These are phyloP conservation scores for Lepus oiostolus DNA, from an alignment of 2,797 vertebrate species.

Conservation along the genomic window DNA sequence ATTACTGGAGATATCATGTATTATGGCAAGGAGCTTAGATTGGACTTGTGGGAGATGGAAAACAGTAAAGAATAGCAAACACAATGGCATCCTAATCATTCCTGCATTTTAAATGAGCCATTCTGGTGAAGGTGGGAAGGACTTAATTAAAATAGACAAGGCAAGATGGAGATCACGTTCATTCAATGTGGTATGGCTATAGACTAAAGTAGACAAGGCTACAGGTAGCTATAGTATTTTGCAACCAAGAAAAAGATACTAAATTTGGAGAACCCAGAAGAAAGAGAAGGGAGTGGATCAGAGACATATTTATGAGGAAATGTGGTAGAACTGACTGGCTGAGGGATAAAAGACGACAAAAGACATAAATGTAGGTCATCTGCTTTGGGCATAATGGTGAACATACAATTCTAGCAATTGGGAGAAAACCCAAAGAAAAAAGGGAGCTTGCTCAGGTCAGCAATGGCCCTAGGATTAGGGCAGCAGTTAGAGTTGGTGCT, in stretches of 20 bases:
- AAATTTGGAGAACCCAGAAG: conserved; percentile 58
- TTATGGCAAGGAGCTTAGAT: not conserved
- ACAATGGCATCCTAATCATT: not conserved
- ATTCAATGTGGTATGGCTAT: too few relatives aligned
- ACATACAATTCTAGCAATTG: not conserved
- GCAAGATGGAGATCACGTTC: not conserved
- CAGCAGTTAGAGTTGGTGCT: not conserved
- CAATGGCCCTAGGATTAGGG: not conserved
- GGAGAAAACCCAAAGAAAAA: not conserved
- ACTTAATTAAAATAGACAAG: conserved; percentile 44
- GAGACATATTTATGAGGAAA: conserved; percentile 40
- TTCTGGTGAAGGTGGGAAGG: conserved; percentile 4
- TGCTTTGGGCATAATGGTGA: not conserved
- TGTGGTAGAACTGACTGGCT: conserved; percentile 48
- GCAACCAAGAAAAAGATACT: conserved; percentile 48
- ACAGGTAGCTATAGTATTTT: conserved; percentile 48
- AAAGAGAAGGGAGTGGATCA: conserved; percentile 59
- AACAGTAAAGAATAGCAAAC: not conserved
- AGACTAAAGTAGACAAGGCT: not conserved
- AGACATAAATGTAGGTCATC: conserved; percentile 1
- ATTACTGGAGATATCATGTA: not conserved
- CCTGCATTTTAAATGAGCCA: conserved; percentile 33
- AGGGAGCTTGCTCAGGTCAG: not conserved
- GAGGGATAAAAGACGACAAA: conserved; percentile 54
- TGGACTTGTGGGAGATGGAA: not conserved